A percentile compares a stretch with the other conserved stretches of the same genome.
These are phyloP conservation scores for Oligia latruncula DNA, from an alignment of 2,888 invertebrate genomes.

Conservation along the genomic window DNA sequence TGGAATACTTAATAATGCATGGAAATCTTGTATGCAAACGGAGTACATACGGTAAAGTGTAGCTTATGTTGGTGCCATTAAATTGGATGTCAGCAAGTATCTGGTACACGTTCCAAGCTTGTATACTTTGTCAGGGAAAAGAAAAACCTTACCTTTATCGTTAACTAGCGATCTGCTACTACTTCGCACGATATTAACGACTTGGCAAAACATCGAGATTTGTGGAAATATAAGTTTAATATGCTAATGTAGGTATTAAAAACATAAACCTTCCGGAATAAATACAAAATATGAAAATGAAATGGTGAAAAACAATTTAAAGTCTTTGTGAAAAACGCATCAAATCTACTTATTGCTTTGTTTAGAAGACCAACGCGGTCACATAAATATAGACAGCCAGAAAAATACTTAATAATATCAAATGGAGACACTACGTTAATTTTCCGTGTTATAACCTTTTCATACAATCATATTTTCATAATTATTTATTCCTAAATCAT, in stretches of 20 bases:
- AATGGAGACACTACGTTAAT: too few species aligned
- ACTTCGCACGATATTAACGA: not conserved
- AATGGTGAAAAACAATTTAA: not conserved
- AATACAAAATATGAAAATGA: not conserved
- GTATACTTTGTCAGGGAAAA: not conserved
- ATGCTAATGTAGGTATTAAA: too few species aligned
- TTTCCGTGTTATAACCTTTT: too few species aligned
- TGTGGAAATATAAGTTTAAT: too few species aligned
- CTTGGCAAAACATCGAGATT: not conserved
- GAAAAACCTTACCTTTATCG: not conserved
- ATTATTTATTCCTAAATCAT: too few species aligned
- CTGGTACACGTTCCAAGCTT: not conserved
- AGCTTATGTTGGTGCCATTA: constrained; percentile 4
- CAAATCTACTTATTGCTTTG: not conserved
- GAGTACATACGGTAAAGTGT: not conserved
- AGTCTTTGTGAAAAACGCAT: not conserved
- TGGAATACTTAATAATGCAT: constrained; percentile 44
- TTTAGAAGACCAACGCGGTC: not conserved
- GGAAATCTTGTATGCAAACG: constrained; percentile 31
- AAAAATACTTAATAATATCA: too few species aligned
- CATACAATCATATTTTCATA: too few species aligned
- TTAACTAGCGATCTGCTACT: not conserved
- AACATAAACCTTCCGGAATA: not conserved
- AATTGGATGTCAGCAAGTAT: not conserved
- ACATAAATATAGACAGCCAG: too few species aligned